Evolutionary conservation across 2,888 invertebrate genomes (phyloP).

Genomic region (Diachrysia chrysitis): DNA sequence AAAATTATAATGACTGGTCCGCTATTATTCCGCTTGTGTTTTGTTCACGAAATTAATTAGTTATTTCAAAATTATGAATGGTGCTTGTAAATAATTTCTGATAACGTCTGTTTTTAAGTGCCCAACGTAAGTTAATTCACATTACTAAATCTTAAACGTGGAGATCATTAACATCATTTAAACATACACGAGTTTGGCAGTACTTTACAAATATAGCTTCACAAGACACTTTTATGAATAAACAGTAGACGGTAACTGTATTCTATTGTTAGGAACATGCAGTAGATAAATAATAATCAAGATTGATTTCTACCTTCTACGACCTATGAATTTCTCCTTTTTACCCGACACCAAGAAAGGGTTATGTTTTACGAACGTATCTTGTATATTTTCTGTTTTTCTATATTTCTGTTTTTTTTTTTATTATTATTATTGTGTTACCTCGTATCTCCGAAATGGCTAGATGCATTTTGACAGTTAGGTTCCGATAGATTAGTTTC

Average conservation of each 20-base stretch:
- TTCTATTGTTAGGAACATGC: too few species aligned
- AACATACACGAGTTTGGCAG: background rate
- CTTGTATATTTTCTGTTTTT: too few species aligned
- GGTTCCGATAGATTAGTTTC: too few species aligned
- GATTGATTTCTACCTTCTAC: too few species aligned
- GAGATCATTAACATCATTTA: constrained; percentile 2
- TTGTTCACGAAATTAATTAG: constrained; percentile 65
- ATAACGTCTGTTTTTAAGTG: constrained; percentile 36
- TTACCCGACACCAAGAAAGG: too few species aligned
- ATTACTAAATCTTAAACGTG: background rate
- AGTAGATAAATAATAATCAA: too few species aligned
- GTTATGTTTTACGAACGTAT: too few species aligned
- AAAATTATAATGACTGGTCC: constrained; percentile 70
- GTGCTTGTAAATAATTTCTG: constrained; percentile 46
- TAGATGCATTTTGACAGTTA: too few species aligned
- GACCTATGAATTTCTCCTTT: too few species aligned
- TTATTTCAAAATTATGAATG: constrained; percentile 57
- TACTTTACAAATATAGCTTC: background rate
- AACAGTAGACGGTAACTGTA: background rate
- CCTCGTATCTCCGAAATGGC: too few species aligned
- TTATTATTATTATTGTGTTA: too few species aligned
- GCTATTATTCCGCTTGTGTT: constrained; percentile 70
- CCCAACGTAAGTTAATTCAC: constrained; percentile 6
- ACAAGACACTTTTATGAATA: background rate
- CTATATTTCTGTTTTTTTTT: too few species aligned